phyloP scores from a whole-genome alignment of 2,113 vertebrate genomes.

The Rynchops niger region DNA sequence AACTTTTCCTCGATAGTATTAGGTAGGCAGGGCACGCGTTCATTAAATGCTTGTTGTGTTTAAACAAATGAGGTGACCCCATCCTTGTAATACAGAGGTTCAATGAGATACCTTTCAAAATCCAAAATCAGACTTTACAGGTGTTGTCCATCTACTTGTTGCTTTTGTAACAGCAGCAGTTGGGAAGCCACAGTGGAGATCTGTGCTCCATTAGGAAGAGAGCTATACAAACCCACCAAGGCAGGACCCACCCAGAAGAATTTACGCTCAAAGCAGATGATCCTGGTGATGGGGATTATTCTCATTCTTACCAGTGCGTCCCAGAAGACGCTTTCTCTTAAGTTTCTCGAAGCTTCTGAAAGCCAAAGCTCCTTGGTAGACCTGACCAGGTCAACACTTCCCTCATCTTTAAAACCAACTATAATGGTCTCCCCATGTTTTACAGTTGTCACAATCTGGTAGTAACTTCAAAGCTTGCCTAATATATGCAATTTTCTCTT shows the following conservation, averaged over 20 bases:
- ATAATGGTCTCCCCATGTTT: neutral
- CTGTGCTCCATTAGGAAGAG: neutral
- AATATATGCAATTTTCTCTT: slow-evolving; percentile 53
- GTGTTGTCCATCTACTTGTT: neutral
- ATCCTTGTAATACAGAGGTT: neutral
- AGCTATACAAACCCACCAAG: neutral
- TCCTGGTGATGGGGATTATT: neutral
- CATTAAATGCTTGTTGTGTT: neutral
- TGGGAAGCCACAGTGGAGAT: neutral
- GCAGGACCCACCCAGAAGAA: neutral
- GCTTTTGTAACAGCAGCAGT: neutral
- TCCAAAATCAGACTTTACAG: neutral
- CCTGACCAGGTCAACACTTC: neutral
- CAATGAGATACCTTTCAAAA: neutral
- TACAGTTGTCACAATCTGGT: neutral
- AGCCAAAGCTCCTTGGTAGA: neutral
- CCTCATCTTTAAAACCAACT: slow-evolving; percentile 4
- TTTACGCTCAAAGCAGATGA: neutral
- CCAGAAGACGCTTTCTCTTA: neutral
- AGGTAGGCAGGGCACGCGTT: neutral
- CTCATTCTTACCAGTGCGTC: neutral
- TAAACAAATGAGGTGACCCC: neutral
- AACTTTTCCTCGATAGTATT: neutral
- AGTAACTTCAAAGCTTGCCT: slow-evolving; percentile 39
- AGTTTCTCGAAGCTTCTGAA: neutral